These are phyloP conservation scores for Eupithecia inturbata DNA, from an alignment of 2,888 invertebrate genomes.

Conservation along the genomic window DNA sequence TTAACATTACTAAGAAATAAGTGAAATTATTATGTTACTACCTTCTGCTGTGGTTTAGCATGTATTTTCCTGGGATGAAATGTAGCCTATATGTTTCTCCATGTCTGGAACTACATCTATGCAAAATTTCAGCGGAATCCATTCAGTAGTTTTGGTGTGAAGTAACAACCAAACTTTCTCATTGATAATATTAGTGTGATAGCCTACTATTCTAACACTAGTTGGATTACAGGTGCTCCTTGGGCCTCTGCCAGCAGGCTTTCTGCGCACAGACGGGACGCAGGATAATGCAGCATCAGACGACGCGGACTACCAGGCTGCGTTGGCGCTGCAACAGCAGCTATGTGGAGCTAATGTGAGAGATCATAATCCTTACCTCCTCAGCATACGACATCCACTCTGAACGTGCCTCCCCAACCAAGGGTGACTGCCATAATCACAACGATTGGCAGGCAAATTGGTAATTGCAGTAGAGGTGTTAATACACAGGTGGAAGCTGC, in stretches of 20 bases:
- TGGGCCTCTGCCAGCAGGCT: slow-evolving; percentile 91
- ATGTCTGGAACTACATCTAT: no score
- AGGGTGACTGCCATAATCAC: background rate
- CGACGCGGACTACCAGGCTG: slow-evolving; percentile 91
- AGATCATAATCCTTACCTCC: background rate
- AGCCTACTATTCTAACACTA: background rate
- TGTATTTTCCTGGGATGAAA: no score
- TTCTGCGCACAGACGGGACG: slow-evolving; percentile 86
- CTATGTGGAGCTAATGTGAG: slow-evolving; percentile 76
- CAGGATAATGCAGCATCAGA: slow-evolving; percentile 85
- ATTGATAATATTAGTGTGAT: background rate
- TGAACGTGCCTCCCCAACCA: no score
- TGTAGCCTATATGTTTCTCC: no score
- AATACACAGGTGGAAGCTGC: no score
- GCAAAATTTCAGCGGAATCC: no score
- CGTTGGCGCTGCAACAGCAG: slow-evolving; percentile 88
- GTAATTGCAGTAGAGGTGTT: background rate
- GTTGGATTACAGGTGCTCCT: slow-evolving; percentile 87
- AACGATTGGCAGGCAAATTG: background rate
- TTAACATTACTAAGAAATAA: background rate
- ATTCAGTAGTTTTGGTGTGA: no score
- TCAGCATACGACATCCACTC: background rate
- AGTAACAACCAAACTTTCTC: no score
- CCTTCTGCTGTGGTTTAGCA: background rate
- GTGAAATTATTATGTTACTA: background rate